Evolutionary conservation across 2,113 vertebrate genomes (phyloP).

Genomic region (Mustelus asterias): DNA sequence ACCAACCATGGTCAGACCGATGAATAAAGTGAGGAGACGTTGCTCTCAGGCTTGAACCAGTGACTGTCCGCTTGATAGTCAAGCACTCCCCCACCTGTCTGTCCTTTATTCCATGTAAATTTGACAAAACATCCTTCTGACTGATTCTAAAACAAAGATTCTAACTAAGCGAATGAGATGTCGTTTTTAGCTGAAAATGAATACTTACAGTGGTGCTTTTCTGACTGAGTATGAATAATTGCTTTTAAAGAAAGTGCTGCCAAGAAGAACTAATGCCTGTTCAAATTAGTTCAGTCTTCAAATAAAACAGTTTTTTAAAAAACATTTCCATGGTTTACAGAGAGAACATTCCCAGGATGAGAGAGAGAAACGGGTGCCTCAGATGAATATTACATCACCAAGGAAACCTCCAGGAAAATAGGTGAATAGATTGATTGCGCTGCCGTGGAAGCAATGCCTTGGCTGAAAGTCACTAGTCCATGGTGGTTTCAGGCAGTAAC

Average conservation of each 20-base stretch:
- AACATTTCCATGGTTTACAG: no score
- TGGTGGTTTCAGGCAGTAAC: neutral
- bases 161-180: neutral
- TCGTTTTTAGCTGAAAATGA: neutral
- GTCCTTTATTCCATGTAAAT: neutral
- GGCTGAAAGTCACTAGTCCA: neutral
- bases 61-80: neutral
- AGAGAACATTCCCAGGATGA: neutral
- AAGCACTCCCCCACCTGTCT: neutral
- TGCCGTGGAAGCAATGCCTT: neutral
- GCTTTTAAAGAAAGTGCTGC: neutral
- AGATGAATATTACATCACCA: neutral
- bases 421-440: neutral
- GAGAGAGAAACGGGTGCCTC: neutral
- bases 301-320: neutral
- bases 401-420: neutral
- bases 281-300: neutral
- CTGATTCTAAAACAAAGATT: neutral
- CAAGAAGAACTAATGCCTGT: neutral
- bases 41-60: neutral
- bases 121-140: neutral
- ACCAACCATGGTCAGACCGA: neutral
- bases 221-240: neutral
- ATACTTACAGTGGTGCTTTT: neutral
- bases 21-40: neutral